Evolutionary conservation across 2,113 vertebrate genomes (phyloP).

Genomic region (Cyrtonyx montezumae): DNA sequence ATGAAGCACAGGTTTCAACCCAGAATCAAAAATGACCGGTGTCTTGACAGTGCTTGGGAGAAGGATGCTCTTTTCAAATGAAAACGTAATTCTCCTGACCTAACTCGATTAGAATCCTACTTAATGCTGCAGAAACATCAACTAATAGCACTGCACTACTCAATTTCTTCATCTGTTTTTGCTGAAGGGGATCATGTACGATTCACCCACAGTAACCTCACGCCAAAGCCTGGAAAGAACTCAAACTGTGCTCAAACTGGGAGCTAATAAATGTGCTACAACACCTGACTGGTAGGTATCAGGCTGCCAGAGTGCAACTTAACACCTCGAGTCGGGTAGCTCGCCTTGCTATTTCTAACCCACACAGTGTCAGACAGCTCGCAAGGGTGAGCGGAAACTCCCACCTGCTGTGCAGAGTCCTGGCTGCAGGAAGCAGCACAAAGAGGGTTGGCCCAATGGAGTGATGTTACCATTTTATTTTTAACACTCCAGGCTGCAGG

Average conservation of each 20-base stretch:
- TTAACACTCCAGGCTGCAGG: not conserved
- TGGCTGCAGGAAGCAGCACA: slow-evolving; percentile 1
- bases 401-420: not conserved
- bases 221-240: not conserved
- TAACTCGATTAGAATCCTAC: not conserved
- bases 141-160: not conserved
- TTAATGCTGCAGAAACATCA: not conserved
- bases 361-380: not conserved
- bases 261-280: slow-evolving; percentile 4
- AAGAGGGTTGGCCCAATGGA: not conserved
- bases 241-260: not conserved
- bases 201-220: not conserved
- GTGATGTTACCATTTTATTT: not conserved
- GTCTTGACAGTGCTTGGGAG: not conserved
- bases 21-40: not conserved
- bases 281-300: not conserved
- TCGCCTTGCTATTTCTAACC: not conserved
- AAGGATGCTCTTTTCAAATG: not conserved
- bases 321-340: slow-evolving; percentile 3
- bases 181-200: not conserved
- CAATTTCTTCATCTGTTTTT: slow-evolving; percentile 1
- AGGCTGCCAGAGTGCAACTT: slow-evolving; percentile 28
- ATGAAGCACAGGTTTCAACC: not conserved
- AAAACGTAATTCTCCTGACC: not conserved
- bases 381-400: slow-evolving; percentile 10